These are phyloP conservation scores for Psilopsiagon aymara DNA, from an alignment of 2,113 vertebrate species.

Conservation along the genomic window DNA sequence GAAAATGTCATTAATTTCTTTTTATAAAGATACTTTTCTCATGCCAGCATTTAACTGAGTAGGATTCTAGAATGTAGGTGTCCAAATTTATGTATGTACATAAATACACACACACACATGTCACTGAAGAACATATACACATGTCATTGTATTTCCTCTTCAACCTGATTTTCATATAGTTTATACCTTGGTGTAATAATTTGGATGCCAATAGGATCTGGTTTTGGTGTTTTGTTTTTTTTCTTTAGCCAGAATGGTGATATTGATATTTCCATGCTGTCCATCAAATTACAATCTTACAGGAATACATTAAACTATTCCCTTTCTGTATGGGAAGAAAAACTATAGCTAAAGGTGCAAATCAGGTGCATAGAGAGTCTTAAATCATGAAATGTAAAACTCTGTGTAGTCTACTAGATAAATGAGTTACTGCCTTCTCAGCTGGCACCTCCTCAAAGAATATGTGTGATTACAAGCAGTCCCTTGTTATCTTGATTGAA, in stretches of 20 bases:
- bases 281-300: background rate
- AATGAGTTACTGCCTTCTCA: background rate
- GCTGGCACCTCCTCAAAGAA: background rate
- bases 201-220: background rate
- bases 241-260: background rate
- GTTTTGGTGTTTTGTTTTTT: background rate
- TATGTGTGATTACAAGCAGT: background rate
- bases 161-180: background rate
- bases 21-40: background rate
- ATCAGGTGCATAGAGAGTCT: background rate
- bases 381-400: background rate
- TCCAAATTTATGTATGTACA: background rate
- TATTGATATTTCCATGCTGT: background rate
- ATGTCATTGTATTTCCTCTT: background rate
- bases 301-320: background rate
- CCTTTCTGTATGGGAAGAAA: background rate
- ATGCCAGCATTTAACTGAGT: background rate
- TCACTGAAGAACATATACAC: background rate
- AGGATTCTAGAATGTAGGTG: background rate
- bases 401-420: background rate
- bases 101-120: background rate
- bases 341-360: background rate
- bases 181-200: background rate
- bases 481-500: background rate
- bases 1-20: background rate